Evolutionary conservation across 2,888 invertebrate species (phyloP).

Genomic region (Rotaria sp.): DNA sequence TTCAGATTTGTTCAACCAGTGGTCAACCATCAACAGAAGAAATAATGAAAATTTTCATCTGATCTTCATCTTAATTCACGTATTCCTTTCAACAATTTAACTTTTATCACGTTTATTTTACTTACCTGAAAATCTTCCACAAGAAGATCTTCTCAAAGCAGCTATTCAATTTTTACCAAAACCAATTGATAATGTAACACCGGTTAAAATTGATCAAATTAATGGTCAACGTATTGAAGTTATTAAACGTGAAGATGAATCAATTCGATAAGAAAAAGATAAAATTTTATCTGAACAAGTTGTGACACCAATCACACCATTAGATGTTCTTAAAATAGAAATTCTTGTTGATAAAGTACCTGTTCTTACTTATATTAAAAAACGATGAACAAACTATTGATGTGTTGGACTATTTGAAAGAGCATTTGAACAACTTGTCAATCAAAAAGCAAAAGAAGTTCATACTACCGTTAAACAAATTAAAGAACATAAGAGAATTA

Average conservation of each 20-base stretch:
- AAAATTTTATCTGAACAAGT: constrained; percentile 55
- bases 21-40: constrained; percentile 74
- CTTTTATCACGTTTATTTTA: constrained; percentile 79
- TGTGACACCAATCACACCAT: not conserved
- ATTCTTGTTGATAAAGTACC: constrained; percentile 33
- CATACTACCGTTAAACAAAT: constrained; percentile 1
- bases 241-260: constrained; percentile 77
- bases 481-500: constrained; percentile 36
- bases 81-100: constrained; percentile 84
- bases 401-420: not conserved
- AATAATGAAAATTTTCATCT: constrained; percentile 88
- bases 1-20: constrained; percentile 71
- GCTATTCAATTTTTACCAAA: constrained; percentile 84
- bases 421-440: not conserved
- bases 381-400: constrained; percentile 1
- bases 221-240: constrained; percentile 83
- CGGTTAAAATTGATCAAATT: constrained; percentile 83
- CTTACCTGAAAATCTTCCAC: constrained; percentile 80
- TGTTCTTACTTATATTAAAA: not conserved
- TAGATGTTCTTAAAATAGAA: not conserved
- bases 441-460: not conserved
- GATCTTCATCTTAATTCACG: constrained; percentile 86
- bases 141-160: constrained; percentile 81
- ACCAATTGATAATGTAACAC: constrained; percentile 72
- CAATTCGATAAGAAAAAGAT: constrained; percentile 73